These are phyloP conservation scores for Acrobasis repandana DNA, from an alignment of 2,888 invertebrate genomes.

Conservation along the genomic window DNA sequence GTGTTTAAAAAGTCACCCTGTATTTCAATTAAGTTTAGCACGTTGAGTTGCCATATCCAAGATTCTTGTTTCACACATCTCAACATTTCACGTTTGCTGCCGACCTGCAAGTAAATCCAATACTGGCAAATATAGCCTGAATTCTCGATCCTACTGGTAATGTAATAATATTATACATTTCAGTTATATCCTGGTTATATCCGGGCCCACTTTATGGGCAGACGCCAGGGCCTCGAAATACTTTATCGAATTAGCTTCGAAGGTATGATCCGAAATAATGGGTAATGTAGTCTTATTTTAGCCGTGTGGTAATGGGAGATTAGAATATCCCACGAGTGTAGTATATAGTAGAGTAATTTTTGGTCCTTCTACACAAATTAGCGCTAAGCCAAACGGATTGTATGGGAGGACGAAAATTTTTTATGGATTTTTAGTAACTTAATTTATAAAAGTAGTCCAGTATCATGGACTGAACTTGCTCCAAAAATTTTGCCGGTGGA, in stretches of 20 bases:
- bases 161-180: slow-evolving; percentile 45
- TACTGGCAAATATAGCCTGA: slow-evolving; percentile 56
- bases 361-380: too few species aligned
- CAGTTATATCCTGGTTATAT: slow-evolving; percentile 29
- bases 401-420: too few species aligned
- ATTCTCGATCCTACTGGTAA: slow-evolving; percentile 44
- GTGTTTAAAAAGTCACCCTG: too few species aligned
- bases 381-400: too few species aligned
- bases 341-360: too few species aligned
- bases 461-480: too few species aligned
- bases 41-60: neutral
- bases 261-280: neutral
- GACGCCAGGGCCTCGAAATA: slow-evolving; percentile 6
- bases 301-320: too few species aligned
- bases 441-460: too few species aligned
- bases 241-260: slow-evolving; percentile 36
- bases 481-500: too few species aligned
- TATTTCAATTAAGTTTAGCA: neutral
- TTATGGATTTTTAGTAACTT: too few species aligned
- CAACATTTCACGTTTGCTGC: slow-evolving; percentile 39
- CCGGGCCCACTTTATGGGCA: slow-evolving; percentile 14
- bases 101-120: slow-evolving; percentile 52
- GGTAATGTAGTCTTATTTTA: neutral
- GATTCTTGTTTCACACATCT: slow-evolving; percentile 23
- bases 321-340: too few species aligned